These are phyloP conservation scores for Philopedon plagiatum DNA, from an alignment of 2,888 invertebrate species.

Conservation along the genomic window DNA sequence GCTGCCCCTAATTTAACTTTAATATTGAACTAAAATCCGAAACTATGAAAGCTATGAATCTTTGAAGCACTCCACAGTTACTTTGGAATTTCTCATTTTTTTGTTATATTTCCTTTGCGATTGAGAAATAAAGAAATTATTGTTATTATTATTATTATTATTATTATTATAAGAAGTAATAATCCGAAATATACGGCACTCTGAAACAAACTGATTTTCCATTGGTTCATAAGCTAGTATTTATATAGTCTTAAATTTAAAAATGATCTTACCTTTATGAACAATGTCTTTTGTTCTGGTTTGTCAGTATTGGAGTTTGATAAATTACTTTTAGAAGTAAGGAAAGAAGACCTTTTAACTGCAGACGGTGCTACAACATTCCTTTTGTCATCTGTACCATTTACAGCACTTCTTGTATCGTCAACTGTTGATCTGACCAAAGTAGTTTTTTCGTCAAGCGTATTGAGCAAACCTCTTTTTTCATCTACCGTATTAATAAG, in stretches of 20 bases:
- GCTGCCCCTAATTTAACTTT: too few relatives aligned
- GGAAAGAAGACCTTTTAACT: neutral
- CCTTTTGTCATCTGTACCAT: neutral
- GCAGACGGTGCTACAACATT: neutral
- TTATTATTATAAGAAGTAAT: too few relatives aligned
- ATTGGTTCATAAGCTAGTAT: too few relatives aligned
- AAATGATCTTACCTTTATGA: neutral
- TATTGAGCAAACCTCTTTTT: neutral
- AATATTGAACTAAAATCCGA: too few relatives aligned
- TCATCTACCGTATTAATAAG: constrained; percentile 3
- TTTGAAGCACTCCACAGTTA: too few relatives aligned
- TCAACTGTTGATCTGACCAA: neutral
- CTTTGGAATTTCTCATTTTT: too few relatives aligned
- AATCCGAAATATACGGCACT: too few relatives aligned
- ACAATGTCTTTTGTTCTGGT: neutral
- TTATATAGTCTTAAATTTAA: neutral
- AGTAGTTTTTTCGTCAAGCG: neutral
- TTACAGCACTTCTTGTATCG: neutral
- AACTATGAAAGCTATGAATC: too few relatives aligned
- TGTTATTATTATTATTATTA: too few relatives aligned
- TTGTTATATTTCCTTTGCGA: too few relatives aligned
- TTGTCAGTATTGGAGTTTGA: neutral
- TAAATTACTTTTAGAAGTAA: neutral
- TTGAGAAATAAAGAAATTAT: too few relatives aligned
- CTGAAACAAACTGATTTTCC: too few relatives aligned